These are phyloP conservation scores for Blastomussa wellsi DNA, from an alignment of 92 coral and sea anemone genomes.

Conservation along the genomic window DNA sequence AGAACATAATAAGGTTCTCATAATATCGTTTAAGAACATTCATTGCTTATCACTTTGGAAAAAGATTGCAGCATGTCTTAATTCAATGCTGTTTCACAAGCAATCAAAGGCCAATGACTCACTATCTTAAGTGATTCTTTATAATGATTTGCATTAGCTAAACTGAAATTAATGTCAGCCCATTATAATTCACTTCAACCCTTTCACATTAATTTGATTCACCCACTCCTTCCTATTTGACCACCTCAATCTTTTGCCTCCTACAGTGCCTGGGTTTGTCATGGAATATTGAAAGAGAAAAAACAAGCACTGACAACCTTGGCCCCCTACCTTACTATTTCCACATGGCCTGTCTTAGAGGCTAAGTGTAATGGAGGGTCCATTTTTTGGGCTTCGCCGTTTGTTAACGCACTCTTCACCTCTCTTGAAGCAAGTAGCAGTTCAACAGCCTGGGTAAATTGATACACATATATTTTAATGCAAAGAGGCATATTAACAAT, in stretches of 20 bases:
- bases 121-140: background rate
- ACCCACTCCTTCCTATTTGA: too few species aligned
- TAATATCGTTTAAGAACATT: too few species aligned
- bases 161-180: background rate
- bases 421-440: slow-evolving; percentile 70
- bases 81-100: too few species aligned
- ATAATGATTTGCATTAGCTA: background rate
- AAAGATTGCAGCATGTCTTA: too few species aligned
- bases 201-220: too few species aligned
- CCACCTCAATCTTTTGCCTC: too few species aligned
- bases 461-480: background rate
- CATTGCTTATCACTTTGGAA: too few species aligned
- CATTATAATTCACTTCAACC: background rate
- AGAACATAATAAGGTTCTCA: too few species aligned
- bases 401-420: slow-evolving; percentile 55
- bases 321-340: slow-evolving; percentile 78
- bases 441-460: slow-evolving; percentile 70
- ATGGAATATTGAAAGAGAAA: background rate
- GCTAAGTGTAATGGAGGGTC: slow-evolving; percentile 94
- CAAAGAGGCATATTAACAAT: too few species aligned
- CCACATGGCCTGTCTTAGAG: slow-evolving; percentile 92
- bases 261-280: background rate
- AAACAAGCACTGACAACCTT: background rate
- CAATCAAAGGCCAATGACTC: too few species aligned
- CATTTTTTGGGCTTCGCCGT: slow-evolving; percentile 61